Evolutionary conservation across 2,888 invertebrate genomes (phyloP), one percentile per base, ranked within the genome.

Genomic region (Oeneis ivallda): DNA sequence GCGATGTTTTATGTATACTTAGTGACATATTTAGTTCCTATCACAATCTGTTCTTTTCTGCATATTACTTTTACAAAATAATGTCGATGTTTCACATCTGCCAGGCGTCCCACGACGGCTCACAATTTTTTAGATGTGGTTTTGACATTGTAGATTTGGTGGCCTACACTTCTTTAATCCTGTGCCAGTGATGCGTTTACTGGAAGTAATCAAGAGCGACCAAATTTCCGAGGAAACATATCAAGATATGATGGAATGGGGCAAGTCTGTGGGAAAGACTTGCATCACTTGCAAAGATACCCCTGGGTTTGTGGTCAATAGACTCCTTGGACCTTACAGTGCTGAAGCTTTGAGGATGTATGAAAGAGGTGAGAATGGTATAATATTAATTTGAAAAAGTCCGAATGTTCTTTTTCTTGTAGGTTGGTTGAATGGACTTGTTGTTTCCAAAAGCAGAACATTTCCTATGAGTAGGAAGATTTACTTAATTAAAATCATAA

Each of bases 151-250:
- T 70, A 92, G 94, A 73, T 97, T 97, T 84, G 97, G 96, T 9
- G 98, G 98, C 0, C 93, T 98, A 43, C 98, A 98, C 85, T 98
- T 98, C 86, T 98, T 98, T 90, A 98, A 97, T 84, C 98, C 98
- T 0, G 98, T 97, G 0, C 97, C 98, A 0, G 93, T 98, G 58
- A 98, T 98, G 98, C 96, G 96, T 77, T 92, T 98, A 0, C 87
- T 98, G 32, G 98, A 98, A 89, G 96, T 97, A 6, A 93, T 98
- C 26, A 93, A 95, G 64, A 96, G 94, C 49, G 91, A 93, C 0
- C 94, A 96, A 67, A 97, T 96, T 0, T 96, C 95, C 0, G 96
- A 97, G 50, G 94, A 93, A 52, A 96, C 97, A 0, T 96, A 95
- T 82, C 83, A 94, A 64, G 82, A 93, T 17, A 93, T 97, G 87